Percentiles rank a stretch among this genome's conserved stretches.
phyloP scores from a whole-genome alignment of 2,113 vertebrate genomes.

The Sorex araneus region DNA sequence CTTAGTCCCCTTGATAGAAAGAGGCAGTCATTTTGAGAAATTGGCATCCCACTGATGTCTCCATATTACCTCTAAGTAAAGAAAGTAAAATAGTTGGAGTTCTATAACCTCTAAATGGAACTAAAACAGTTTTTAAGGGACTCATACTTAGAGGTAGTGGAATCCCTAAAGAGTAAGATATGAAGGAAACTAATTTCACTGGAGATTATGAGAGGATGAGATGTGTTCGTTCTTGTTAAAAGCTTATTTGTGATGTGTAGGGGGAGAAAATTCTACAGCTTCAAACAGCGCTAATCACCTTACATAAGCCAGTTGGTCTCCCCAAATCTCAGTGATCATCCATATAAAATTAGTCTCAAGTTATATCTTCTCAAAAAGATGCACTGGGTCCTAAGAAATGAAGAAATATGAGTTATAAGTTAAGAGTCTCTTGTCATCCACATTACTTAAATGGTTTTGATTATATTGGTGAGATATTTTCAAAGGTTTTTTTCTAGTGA shows the following conservation, averaged over 20 bases:
- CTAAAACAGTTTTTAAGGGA: background rate
- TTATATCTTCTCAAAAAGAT: slow-evolving; percentile 27
- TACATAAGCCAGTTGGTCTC: background rate
- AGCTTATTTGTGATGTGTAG: background rate
- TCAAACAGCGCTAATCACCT: background rate
- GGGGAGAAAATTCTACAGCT: too few species aligned
- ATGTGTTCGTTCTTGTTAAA: background rate
- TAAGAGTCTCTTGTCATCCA: slow-evolving; percentile 3
- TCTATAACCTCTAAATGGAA: background rate
- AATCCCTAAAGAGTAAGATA: background rate
- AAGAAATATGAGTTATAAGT: slow-evolving; percentile 48
- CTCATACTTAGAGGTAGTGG: slow-evolving; percentile 35
- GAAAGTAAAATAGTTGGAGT: slow-evolving; percentile 40
- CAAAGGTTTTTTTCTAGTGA: slow-evolving; percentile 54
- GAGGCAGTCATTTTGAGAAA: slow-evolving; percentile 12
- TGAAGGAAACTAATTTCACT: slow-evolving; percentile 37
- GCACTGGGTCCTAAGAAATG: background rate
- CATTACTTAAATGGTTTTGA: slow-evolving; percentile 26
- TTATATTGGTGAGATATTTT: slow-evolving; percentile 57
- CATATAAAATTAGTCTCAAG: slow-evolving; percentile 32
- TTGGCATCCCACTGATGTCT: background rate
- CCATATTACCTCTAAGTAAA: slow-evolving; percentile 4
- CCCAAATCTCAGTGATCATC: slow-evolving; percentile 31
- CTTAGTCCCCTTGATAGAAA: slow-evolving; percentile 10
- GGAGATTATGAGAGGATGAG: slow-evolving; percentile 42